These are phyloP conservation scores for Polypedilum vanderplanki DNA, from an alignment of 1,140 invertebrate species.

Conservation along the genomic window DNA sequence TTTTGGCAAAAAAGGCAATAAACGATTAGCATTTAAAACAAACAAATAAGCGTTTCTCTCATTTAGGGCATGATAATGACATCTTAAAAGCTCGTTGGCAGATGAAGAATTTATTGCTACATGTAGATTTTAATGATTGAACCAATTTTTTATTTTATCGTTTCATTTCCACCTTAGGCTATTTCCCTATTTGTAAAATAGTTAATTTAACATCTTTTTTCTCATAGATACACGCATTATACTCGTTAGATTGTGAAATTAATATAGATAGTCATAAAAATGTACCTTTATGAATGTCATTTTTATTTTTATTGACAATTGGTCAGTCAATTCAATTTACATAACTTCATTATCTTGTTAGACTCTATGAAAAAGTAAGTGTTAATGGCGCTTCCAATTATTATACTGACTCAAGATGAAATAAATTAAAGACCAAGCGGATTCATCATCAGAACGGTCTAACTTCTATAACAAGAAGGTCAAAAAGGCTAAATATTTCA, in stretches of 20 bases:
- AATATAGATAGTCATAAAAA: not conserved
- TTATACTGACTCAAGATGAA: not conserved
- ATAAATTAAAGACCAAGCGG: constrained; percentile 12
- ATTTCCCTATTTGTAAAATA: too few species aligned
- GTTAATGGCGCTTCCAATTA: not conserved
- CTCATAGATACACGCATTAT: too few species aligned
- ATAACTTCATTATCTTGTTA: not conserved
- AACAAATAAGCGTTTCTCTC: not conserved
- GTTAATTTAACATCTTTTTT: too few species aligned
- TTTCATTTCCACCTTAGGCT: too few species aligned
- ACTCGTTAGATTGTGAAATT: too few species aligned
- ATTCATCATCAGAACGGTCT: not conserved
- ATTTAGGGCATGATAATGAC: constrained; percentile 2
- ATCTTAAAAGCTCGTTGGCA: not conserved
- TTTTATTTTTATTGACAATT: not conserved
- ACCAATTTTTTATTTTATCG: too few species aligned
- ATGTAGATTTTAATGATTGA: too few species aligned
- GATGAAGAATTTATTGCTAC: too few species aligned
- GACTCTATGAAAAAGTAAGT: not conserved
- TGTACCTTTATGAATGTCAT: not conserved
- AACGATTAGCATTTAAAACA: not conserved
- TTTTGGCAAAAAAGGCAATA: not conserved
- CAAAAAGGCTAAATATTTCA: not conserved
- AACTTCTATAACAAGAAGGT: not conserved
- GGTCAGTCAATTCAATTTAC: not conserved